Conservation (phyloP, 2,113 vertebrate genomes). For the Actenoides hombroni region DNA sequence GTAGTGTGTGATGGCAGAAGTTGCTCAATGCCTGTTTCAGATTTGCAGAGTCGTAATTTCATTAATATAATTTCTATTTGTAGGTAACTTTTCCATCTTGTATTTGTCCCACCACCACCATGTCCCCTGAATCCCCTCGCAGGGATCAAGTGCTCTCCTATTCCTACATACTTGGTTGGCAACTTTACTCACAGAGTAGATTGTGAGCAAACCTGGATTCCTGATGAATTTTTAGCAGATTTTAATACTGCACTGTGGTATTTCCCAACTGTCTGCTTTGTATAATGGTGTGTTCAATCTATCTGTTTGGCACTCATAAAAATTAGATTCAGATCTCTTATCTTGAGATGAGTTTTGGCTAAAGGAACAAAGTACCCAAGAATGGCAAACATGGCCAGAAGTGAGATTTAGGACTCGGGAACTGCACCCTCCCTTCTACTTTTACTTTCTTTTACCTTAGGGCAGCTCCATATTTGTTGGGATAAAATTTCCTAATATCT, state of each 20-base stretch:
- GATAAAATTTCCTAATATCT: constrained; percentile 7
- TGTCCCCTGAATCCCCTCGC: background rate
- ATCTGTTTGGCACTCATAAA: background rate
- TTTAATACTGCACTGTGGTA: background rate
- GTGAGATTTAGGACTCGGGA: background rate
- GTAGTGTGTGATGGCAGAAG: background rate
- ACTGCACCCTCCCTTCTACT: background rate
- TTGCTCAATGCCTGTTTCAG: background rate
- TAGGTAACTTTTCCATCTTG: background rate
- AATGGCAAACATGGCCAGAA: constrained; percentile 1
- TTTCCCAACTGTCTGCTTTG: constrained; percentile 34
- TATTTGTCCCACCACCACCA: background rate
- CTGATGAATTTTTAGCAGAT: background rate
- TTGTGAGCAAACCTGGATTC: background rate
- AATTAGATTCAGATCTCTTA: constrained; percentile 28
- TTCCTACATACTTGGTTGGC: background rate
- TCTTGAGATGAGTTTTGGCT: constrained; percentile 43
- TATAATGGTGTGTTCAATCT: constrained; percentile 19
- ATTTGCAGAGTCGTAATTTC: background rate
- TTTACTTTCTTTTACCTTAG: constrained; percentile 17
- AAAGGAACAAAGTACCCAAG: constrained; percentile 37
- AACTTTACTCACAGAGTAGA: background rate
- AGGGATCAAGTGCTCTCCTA: background rate
- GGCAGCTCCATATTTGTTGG: background rate
- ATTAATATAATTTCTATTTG: background rate